A percentile compares a stretch with the other conserved stretches of the same genome.
Conservation (phyloP, 2,113 vertebrate genomes). For the Leucopternis melanops region DNA sequence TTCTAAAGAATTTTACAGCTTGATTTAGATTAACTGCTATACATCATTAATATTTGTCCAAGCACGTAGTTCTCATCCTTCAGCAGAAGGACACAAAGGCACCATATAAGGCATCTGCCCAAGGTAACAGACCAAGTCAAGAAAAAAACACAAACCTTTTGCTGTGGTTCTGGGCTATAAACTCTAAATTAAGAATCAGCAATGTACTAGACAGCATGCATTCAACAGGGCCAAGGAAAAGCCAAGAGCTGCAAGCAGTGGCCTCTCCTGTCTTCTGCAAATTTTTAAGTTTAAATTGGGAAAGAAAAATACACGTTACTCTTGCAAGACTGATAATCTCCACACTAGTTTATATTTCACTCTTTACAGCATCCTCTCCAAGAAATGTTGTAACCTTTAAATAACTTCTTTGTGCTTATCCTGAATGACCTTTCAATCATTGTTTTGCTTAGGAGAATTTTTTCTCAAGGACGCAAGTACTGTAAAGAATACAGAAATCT, state of each 20-base stretch:
- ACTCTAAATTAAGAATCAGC: not conserved
- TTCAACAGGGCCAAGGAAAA: not conserved
- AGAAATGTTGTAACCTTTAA: not conserved
- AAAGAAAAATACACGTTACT: not conserved
- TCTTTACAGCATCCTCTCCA: not conserved
- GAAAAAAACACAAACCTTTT: not conserved
- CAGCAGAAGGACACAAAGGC: not conserved
- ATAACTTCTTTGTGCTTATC: not conserved
- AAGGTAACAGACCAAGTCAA: not conserved
- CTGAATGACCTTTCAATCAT: not conserved
- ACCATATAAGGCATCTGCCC: not conserved
- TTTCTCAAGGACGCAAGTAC: not conserved
- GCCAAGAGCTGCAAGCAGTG: not conserved
- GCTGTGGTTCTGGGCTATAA: not conserved
- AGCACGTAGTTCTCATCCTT: not conserved
- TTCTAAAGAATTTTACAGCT: not conserved
- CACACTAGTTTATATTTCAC: not conserved
- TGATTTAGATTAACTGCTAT: not conserved
- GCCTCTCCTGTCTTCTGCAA: not conserved
- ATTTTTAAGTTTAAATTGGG: not conserved
- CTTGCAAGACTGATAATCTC: not conserved
- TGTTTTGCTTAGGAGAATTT: not conserved
- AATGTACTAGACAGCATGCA: not conserved
- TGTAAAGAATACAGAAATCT: not conserved
- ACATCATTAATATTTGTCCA: not conserved